Base-by-base conservation (phyloP, 1,140 invertebrate genomes). In the Drosophila biarmipes region DNA sequence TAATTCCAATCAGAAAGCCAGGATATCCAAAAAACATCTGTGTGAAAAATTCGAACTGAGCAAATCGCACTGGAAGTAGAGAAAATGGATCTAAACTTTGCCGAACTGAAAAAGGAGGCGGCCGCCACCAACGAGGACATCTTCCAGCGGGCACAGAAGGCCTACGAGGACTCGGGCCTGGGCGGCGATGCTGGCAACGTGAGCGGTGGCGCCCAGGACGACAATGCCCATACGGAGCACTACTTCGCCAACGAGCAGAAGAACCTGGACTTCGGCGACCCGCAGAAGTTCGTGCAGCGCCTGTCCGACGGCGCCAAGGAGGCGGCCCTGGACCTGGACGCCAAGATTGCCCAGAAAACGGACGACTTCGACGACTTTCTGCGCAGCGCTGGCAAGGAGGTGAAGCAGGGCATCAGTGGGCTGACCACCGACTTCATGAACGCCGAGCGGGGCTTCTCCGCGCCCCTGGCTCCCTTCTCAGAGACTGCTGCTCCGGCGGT, bases 221-320 rank as follows among this genome's bases (percentile, higher is more conserved):
- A 91, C 34, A 91, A 91, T 77, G 79, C 90, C 42, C 90, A 91
- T 40, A 91, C 90, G 24, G 90, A 90, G 49, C 78, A 86, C 19
- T 91, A 90, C 58, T 91, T 91, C 53, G 84, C 78, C 67, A 91
- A 91, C 49, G 90, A 90, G 58, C 79, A 86, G 21, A 91, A 87
- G 51, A 86, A 87, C 34, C 21, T 91, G 15, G 90, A 91, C 56
- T 84, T 91, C 37, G 72, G 78, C 7, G 90, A 91, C 38, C 79
- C 90, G 1, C 90, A 91, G 63, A 77, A 75, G 0, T 90, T 91
- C n/a, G 90, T 90, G 19, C 90, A 91, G 45, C 85, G 82, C 46
- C 75, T 91, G 71, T 90, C 90, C 3, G 82, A 79, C 17, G 80
- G 74, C 15, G 90, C 90, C 21, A 91, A 90, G 63, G 90, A 91